A percentile compares a stretch with the other conserved stretches of the same genome.
phyloP scores from a whole-genome alignment of 37 sponge, comb jelly and placozoan genomes.

The Cladorhizidae sp. region DNA sequence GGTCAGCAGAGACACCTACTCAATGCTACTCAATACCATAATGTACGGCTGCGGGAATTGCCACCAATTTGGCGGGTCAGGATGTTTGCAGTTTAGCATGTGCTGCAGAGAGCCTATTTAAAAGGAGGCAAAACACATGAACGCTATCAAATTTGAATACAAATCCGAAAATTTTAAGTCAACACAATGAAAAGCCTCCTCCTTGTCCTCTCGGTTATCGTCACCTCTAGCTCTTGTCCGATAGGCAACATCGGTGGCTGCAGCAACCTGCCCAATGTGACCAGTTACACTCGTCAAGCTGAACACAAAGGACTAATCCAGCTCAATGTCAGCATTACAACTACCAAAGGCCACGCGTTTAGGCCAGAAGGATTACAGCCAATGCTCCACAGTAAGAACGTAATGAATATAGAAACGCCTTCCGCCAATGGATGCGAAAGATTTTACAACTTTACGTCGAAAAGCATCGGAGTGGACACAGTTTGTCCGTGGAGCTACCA shows the following conservation, averaged over 20 bases:
- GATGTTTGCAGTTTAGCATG: too few relatives aligned
- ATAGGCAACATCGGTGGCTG: neutral
- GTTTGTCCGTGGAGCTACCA: slow-evolving; percentile 32
- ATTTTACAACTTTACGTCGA: neutral
- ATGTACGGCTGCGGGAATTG: too few relatives aligned
- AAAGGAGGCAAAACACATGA: too few relatives aligned
- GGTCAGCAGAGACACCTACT: too few relatives aligned
- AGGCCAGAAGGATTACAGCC: neutral
- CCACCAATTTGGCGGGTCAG: too few relatives aligned
- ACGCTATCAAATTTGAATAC: too few relatives aligned
- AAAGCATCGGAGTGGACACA: neutral
- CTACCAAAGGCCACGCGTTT: neutral
- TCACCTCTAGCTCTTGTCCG: neutral
- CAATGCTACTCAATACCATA: too few relatives aligned
- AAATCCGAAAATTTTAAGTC: too few relatives aligned
- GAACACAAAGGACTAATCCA: neutral
- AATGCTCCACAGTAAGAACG: neutral
- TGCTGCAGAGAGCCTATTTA: too few relatives aligned
- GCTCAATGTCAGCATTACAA: neutral
- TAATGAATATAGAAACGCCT: neutral
- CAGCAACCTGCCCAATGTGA: neutral
- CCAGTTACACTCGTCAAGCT: neutral
- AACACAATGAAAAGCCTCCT: too few relatives aligned
- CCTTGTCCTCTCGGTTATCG: neutral
- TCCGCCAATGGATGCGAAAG: neutral